Base-by-base conservation (phyloP, 2,797 vertebrate genomes). In the Rhynchotus rufescens region DNA sequence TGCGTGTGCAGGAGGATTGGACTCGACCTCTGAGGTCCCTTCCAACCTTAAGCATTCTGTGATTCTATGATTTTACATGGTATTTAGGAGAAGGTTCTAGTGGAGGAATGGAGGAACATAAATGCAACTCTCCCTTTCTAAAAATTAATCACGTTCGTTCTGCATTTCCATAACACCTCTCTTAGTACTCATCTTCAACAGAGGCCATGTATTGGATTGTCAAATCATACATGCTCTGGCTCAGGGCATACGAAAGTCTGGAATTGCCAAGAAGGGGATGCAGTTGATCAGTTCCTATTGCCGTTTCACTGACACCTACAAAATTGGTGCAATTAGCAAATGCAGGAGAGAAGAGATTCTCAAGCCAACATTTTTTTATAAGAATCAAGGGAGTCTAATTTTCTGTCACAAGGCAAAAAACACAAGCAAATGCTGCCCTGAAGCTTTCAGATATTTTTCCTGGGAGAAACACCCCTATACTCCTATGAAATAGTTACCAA, bases 391-490 rank as follows among this genome's bases (percentile, higher is more conserved):
- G 17, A 87, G 40, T 49, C 57, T 84, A 74, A 71, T 69, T 91
- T 88, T 92, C 60, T 90, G 76, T 77, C 16, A 30, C 7, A 68
- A 38, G 9, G 78, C 52, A n/a, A 85, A 69, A 91, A 85, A 30
- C 65, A 42, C 40, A 66, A 91, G 82, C 88, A 92, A 84, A 91
- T 84, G 76, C 88, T 75, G 47, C 40, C 86, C 73, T 69, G 54
- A 21, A 85, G 59, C 21, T 49, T 56, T 62, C 66, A 79, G 56
- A 57, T 93, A 90, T 89, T 94, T 90, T 96, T 94, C 93, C 80
- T 84, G 80, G 92, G 93, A 94, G 92, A 94, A 96, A 94, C 80
- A 36, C 22, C 57, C 22, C 57, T 91, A 93, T 28, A 52, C 93
- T 92, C 72, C 80, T 4, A 6, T 84, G 71, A 86, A 93, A 89